A percentile compares a stretch with the other conserved stretches of the same genome.
These are phyloP conservation scores for Daboia siamensis DNA, from an alignment of 2,113 vertebrate species.

Conservation along the genomic window DNA sequence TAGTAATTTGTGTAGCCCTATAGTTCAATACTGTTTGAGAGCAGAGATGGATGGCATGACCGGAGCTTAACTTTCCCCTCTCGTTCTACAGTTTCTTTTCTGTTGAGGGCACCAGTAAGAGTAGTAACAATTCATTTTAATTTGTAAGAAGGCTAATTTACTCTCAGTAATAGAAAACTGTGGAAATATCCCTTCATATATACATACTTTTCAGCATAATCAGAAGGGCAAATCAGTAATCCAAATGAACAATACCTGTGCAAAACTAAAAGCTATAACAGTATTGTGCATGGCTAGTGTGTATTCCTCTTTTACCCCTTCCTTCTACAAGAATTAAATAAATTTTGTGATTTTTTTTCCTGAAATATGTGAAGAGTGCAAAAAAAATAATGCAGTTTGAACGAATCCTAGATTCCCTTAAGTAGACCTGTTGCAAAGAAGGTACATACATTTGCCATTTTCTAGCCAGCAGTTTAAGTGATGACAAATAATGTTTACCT, in stretches of 20 bases:
- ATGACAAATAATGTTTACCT: not conserved
- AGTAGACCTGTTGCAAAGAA: not conserved
- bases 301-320: conserved; percentile 22
- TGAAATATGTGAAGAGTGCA: conserved; percentile 26
- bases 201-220: conserved; percentile 48
- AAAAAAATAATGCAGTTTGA: conserved; percentile 16
- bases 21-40: conserved; percentile 75
- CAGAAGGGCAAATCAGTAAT: conserved; percentile 54
- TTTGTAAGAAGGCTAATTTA: conserved; percentile 60
- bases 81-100: conserved; percentile 42
- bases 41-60: conserved; percentile 64
- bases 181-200: conserved; percentile 56
- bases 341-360: conserved; percentile 29
- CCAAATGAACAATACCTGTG: conserved; percentile 34
- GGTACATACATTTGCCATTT: not conserved
- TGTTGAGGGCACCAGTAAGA: conserved; percentile 63
- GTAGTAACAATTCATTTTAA: conserved; percentile 58
- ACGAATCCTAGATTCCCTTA: conserved; percentile 25
- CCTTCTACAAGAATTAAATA: not conserved
- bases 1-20: conserved; percentile 80
- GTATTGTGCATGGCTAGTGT: conserved; percentile 32
- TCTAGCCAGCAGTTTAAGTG: not conserved
- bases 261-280: conserved; percentile 28
- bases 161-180: conserved; percentile 69
- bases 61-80: conserved; percentile 62